These are phyloP conservation scores for Belgica antarctica DNA, from an alignment of 2,888 invertebrate genomes.

Conservation along the genomic window DNA sequence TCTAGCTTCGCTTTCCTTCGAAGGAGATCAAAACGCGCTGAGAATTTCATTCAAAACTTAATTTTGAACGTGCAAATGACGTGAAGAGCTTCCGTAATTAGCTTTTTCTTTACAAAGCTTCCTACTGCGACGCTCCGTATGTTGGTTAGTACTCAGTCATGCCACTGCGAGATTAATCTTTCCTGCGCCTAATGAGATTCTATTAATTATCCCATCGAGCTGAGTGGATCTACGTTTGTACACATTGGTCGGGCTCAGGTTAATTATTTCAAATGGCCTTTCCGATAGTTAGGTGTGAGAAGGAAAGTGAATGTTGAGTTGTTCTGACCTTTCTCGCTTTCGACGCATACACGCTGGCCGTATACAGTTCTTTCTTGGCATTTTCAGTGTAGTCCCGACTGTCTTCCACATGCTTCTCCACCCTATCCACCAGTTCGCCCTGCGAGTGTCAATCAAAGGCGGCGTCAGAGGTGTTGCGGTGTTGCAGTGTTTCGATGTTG, in stretches of 20 bases:
- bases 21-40: too few relatives aligned
- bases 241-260: slow-evolving; percentile 45
- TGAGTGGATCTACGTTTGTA: neutral
- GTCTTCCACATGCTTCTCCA: slow-evolving; percentile 89
- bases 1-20: too few relatives aligned
- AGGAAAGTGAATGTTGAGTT: neutral
- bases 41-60: too few relatives aligned
- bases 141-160: slow-evolving; percentile 45
- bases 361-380: slow-evolving; percentile 74
- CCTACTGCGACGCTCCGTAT: too few relatives aligned
- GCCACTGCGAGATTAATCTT: too few relatives aligned
- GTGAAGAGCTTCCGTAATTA: too few relatives aligned
- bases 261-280: slow-evolving; percentile 45
- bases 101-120: too few relatives aligned
- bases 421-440: slow-evolving; percentile 93
- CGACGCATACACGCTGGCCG: slow-evolving; percentile 77
- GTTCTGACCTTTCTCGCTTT: slow-evolving; percentile 79
- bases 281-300: slow-evolving; percentile 51
- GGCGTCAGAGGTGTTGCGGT: slow-evolving; percentile 43
- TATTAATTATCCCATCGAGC: neutral
- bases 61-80: too few relatives aligned
- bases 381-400: slow-evolving; percentile 79
- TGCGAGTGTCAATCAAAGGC: slow-evolving; percentile 53
- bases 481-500: slow-evolving; percentile 13
- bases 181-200: slow-evolving; percentile 2